Conservation (phyloP, 2,113 vertebrate genomes). For the Morone chrysops region DNA sequence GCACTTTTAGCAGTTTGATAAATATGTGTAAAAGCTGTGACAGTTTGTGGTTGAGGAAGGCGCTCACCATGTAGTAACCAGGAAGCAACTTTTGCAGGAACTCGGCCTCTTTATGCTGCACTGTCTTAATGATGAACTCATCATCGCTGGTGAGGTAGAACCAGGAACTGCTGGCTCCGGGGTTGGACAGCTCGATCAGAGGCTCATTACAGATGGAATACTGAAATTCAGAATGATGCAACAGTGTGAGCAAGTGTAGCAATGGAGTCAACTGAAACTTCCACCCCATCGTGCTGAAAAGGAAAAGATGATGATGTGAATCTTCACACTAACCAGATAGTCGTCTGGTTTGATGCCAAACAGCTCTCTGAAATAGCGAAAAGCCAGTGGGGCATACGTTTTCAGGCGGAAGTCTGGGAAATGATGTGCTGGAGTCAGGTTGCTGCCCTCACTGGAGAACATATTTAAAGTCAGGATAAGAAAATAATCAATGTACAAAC, state of each 20-base stretch:
- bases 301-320: background rate
- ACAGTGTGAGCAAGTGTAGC: background rate
- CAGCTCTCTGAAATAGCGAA: conserved; percentile 97
- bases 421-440: conserved; percentile 95
- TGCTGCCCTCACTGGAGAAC: conserved; percentile 91
- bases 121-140: conserved; percentile 98
- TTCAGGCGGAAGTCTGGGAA: conserved; percentile 97
- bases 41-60: background rate
- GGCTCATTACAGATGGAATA: conserved; percentile 96
- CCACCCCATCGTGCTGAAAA: background rate
- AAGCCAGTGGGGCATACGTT: conserved; percentile 95
- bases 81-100: conserved; percentile 97
- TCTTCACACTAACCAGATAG: conserved; percentile 90
- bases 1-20: background rate
- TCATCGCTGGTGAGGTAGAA: conserved; percentile 98
- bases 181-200: conserved; percentile 95
- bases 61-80: conserved; percentile 96
- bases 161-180: conserved; percentile 96
- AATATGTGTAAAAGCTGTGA: background rate
- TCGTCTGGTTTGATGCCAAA: conserved; percentile 97
- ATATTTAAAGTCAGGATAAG: background rate
- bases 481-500: no score
- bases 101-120: conserved; percentile 97
- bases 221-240: conserved; percentile 76
- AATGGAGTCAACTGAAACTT: background rate